Base-by-base conservation (phyloP, 2,888 invertebrate species). In the Spicauda simplicius region DNA sequence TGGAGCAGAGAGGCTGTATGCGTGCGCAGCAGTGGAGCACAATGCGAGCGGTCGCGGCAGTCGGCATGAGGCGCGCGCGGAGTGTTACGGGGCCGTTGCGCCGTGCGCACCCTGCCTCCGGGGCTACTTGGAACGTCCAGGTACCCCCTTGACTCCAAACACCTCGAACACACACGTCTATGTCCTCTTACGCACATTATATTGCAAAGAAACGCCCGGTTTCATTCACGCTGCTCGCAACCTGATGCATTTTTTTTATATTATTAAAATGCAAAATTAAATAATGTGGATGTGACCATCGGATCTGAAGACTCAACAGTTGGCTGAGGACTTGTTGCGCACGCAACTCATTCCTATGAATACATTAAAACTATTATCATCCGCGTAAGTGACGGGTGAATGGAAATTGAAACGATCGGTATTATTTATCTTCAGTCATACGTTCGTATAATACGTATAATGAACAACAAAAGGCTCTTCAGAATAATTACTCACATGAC, bases 91-190 rank as follows among this genome's bases (percentile, higher is more conserved):
- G 95, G 74, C 95, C 95, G 77, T 87, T 96, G 79, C 93, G 96
- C 76, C 94, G 96, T 70, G 96, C 96, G 72, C 96, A 96, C 92
- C 96, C 96, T 72, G 96, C 96, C 75, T 96, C 97, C 72, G 97
- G 97, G 72, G 97, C 97, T 79, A 96, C 97, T 88, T 97, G 97
- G 97, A 97, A 97, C 84, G 97, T 97, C 76, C 96, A 96, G 94
- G 95, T 95, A 94, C 77, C 70, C 25, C 59, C 50, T 16, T 20
- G 33, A 16, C 30, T 12, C 11, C 20, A 14, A 59, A 54, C 18
- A 63, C 14, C 3, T 30, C 19, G 52, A 45, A 57, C 11, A 30
- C 19, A 41, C 30, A 25, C 33, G 52, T 16, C 30, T 55, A 14
- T 45, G 37, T 41, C 54, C 19, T 25, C 8, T 50, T 53, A 45